Evolutionary conservation across 30 jellyfish, hydroid and myxozoan species (phyloP).

Genomic region (Aurelia sp.): DNA sequence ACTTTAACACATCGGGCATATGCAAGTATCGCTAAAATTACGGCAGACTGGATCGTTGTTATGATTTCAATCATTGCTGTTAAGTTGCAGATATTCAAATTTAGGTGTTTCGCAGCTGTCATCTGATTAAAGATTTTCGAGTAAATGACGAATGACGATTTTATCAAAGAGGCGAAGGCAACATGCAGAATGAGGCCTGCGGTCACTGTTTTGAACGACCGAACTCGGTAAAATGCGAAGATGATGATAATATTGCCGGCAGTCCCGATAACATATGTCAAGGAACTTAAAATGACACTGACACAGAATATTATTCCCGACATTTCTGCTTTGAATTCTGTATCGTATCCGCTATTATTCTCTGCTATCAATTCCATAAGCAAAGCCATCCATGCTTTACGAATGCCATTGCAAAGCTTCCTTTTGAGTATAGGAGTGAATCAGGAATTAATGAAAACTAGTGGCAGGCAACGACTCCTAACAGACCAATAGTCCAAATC

Average conservation of each 20-base stretch:
- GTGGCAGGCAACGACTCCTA: no score
- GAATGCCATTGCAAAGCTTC: no score
- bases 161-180: slow-evolving; percentile 1
- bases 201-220: background rate
- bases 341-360: no score
- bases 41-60: background rate
- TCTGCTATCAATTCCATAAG: no score
- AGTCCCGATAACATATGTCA: slow-evolving; percentile 25
- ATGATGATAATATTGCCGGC: slow-evolving; percentile 10
- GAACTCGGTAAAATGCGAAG: slow-evolving; percentile 1
- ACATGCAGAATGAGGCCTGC: slow-evolving; percentile 32
- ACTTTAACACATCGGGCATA: slow-evolving; percentile 1
- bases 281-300: slow-evolving; percentile 2
- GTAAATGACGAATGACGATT: slow-evolving; percentile 55
- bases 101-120: slow-evolving; percentile 34
- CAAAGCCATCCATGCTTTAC: no score
- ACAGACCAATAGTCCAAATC: no score
- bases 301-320: background rate
- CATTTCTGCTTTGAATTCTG: no score
- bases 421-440: no score
- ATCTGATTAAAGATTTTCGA: slow-evolving; percentile 49
- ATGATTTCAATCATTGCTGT: slow-evolving; percentile 32
- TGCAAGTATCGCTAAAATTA: slow-evolving; percentile 1
- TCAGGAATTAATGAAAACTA: no score
- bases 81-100: slow-evolving; percentile 38